phyloP scores from a whole-genome alignment of 2,113 vertebrate genomes.

The Tricholaema leucomelas region DNA sequence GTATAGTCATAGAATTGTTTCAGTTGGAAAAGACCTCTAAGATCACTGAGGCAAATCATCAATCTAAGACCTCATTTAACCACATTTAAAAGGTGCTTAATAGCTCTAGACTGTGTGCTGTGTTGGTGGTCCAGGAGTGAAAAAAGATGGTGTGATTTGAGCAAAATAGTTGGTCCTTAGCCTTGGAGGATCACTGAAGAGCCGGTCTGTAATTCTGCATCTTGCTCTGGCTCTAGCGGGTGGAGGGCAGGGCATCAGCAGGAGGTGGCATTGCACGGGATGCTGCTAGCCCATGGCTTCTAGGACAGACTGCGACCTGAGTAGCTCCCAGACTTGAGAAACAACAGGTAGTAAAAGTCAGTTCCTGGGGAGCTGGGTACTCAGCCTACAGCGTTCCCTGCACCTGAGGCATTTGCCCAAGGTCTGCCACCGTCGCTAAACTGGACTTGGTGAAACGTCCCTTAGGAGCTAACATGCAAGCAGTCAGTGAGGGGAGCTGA shows the following conservation, averaged over 20 bases:
- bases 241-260: background rate
- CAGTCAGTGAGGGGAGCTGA: fast-evolving
- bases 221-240: background rate
- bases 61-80: background rate
- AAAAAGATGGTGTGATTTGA: background rate
- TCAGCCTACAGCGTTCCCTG: background rate
- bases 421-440: background rate
- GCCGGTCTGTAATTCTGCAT: background rate
- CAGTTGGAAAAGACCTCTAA: no score
- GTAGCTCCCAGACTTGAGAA: background rate
- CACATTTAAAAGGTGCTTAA: background rate
- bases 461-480: fast-evolving
- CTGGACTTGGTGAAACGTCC: background rate
- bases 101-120: background rate
- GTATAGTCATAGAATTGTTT: no score
- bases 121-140: background rate
- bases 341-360: background rate
- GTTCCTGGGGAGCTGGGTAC: background rate
- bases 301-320: background rate
- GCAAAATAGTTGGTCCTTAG: background rate
- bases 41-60: no score
- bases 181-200: background rate
- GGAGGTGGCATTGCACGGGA: background rate
- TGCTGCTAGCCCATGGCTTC: background rate
- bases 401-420: fast-evolving